These are phyloP conservation scores for Geophilus truncorum DNA, from an alignment of 2,888 invertebrate genomes.

Conservation along the genomic window DNA sequence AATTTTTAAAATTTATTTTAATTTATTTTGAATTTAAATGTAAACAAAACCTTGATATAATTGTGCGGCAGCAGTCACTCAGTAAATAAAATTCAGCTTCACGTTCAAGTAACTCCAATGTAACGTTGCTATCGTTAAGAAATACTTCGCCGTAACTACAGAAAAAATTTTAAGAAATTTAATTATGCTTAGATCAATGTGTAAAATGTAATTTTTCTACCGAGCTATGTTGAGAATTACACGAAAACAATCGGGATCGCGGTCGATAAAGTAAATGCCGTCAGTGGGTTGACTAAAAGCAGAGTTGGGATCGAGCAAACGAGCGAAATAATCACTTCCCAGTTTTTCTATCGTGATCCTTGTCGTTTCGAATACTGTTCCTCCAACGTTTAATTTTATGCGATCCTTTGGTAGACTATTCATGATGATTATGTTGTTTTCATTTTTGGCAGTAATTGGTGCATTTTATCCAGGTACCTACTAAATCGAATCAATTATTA, in stretches of 20 bases:
- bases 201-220: constrained; percentile 8
- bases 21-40: not conserved
- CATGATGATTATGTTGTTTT: not conserved
- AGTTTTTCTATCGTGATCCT: constrained; percentile 35
- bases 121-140: constrained; percentile 11
- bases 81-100: constrained; percentile 37
- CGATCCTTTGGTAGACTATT: not conserved
- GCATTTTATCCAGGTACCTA: not conserved
- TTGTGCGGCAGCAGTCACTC: constrained; percentile 8
- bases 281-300: constrained; percentile 35
- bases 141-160: constrained; percentile 34
- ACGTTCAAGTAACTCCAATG: constrained; percentile 30
- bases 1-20: not conserved
- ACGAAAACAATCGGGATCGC: constrained; percentile 37
- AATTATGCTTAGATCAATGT: not conserved
- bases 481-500: too few relatives aligned
- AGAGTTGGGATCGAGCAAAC: constrained; percentile 35
- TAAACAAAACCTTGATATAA: not conserved
- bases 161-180: not conserved
- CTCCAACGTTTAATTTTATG: constrained; percentile 36
- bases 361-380: constrained; percentile 36
- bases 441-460: not conserved
- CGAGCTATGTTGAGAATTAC: constrained; percentile 37
- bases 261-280: constrained; percentile 35
- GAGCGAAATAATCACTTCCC: constrained; percentile 34